Evolutionary conservation across 2,888 invertebrate species (phyloP).

Genomic region (Rhamphomyia laevipes): DNA sequence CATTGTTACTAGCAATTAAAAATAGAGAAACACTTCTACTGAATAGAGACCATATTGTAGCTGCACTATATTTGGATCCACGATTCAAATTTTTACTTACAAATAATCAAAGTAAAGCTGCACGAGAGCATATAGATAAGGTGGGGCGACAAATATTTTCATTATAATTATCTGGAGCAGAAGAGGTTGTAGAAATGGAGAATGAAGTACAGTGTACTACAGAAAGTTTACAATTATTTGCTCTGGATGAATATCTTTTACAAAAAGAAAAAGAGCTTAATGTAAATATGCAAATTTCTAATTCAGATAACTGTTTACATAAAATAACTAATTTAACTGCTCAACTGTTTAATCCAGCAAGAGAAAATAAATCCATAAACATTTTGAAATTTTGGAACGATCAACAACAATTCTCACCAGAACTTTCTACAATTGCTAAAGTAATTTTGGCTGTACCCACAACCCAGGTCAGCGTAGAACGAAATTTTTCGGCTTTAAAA

Average conservation of each 20-base stretch:
- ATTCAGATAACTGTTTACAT: neutral
- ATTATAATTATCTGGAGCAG: neutral
- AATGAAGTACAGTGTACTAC: neutral
- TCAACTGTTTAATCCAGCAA: neutral
- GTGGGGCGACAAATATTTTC: neutral
- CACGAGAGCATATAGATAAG: neutral
- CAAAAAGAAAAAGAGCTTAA: neutral
- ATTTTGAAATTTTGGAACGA: constrained; percentile 1
- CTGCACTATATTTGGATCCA: constrained; percentile 15
- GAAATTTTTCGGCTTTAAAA: neutral
- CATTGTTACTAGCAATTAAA: neutral
- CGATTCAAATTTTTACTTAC: constrained; percentile 11
- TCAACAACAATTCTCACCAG: neutral
- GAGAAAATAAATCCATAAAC: neutral
- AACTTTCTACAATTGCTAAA: neutral
- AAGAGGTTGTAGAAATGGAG: neutral
- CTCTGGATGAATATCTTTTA: neutral
- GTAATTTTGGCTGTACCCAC: neutral
- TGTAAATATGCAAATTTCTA: neutral
- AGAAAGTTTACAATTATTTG: neutral
- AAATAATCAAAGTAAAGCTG: neutral
- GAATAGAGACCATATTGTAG: constrained; percentile 11
- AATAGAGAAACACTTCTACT: constrained; percentile 3
- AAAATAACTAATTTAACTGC: neutral
- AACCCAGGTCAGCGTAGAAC: neutral